These are phyloP conservation scores for Acanthurus lineatus DNA, from an alignment of 2,797 vertebrate species.

Conservation along the genomic window DNA sequence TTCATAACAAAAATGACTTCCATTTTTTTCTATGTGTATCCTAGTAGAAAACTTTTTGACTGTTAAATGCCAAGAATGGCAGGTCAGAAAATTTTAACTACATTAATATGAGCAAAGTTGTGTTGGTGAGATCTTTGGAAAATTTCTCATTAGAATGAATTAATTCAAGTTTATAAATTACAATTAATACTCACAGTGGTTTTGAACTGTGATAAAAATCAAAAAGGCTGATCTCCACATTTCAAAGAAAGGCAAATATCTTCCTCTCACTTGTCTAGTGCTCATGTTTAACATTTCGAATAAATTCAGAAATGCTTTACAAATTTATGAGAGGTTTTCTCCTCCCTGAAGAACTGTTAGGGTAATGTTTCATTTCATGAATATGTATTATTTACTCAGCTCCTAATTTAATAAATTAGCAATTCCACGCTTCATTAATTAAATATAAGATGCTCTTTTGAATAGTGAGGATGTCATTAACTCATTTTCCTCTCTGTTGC, in stretches of 20 bases:
- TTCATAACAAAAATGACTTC: too few relatives aligned
- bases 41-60: not conserved
- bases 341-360: slow-evolving; percentile 12
- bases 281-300: not conserved
- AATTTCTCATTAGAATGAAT: not conserved
- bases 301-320: not conserved
- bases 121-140: not conserved
- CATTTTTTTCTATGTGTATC: too few relatives aligned
- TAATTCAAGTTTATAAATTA: not conserved
- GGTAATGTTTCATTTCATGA: slow-evolving; percentile 26
- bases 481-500: slow-evolving; percentile 64
- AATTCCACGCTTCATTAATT: slow-evolving; percentile 58
- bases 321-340: not conserved
- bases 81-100: too few relatives aligned
- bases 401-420: slow-evolving; percentile 46
- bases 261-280: not conserved
- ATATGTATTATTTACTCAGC: slow-evolving; percentile 52
- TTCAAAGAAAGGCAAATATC: not conserved
- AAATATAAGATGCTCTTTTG: slow-evolving; percentile 48
- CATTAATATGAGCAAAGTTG: too few relatives aligned
- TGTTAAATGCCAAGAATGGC: not conserved
- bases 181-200: not conserved
- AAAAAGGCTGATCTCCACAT: not conserved
- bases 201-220: not conserved
- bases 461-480: slow-evolving; percentile 65